Conservation (phyloP, 1,140 invertebrate species). For the Aphelenchoides fujianensis region DNA sequence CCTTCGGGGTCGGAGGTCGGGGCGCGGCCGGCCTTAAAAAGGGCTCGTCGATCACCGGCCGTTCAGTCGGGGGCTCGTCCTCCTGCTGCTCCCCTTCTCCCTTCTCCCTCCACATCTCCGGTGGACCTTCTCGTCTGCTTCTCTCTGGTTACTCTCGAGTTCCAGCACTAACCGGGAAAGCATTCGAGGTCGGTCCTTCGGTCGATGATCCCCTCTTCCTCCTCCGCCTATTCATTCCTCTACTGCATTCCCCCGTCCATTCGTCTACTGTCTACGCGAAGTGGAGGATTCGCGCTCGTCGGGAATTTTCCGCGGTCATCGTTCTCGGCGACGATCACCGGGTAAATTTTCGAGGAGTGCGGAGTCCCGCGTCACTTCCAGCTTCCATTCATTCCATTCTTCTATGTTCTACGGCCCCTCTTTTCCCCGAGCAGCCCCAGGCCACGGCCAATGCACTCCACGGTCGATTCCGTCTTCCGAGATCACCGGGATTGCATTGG, state of each 20-base stretch:
- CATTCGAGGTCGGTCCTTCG: not conserved
- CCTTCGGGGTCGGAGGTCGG: too few relatives aligned
- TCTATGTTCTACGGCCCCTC: not conserved
- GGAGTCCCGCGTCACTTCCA: too few relatives aligned
- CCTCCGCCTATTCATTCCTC: not conserved
- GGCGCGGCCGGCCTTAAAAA: too few relatives aligned
- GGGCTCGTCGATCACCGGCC: too few relatives aligned
- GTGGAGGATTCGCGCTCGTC: not conserved
- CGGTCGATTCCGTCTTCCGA: not conserved
- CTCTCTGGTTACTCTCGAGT: not conserved
- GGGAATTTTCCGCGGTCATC: not conserved
- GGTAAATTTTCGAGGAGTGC: not conserved
- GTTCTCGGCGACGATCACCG: not conserved
- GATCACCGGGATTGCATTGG: not conserved
- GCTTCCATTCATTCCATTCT: not conserved
- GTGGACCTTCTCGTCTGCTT: not conserved
- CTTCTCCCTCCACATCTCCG: not conserved
- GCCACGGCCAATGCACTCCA: not conserved
- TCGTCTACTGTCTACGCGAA: too few relatives aligned
- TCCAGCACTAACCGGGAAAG: not conserved
- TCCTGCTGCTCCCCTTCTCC: not conserved
- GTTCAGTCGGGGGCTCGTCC: not conserved
- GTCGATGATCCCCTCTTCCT: not conserved
- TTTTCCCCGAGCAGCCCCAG: not conserved
- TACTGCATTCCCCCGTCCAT: not conserved